phyloP scores from a whole-genome alignment of 2,797 vertebrate species.

The Hoplostethus atlanticus region DNA sequence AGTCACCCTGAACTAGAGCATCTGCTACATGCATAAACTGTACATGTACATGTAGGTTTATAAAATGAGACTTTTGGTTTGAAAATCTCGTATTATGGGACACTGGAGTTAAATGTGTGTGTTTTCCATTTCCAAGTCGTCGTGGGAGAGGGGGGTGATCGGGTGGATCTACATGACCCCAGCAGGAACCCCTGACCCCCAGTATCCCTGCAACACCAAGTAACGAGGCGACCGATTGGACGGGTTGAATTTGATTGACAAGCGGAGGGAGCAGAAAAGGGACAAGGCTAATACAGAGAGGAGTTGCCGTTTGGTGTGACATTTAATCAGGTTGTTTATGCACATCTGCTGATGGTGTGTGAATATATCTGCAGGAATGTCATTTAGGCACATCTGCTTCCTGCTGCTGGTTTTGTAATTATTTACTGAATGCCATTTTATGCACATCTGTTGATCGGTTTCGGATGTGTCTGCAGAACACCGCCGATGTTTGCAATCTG shows the following conservation, averaged over 20 bases:
- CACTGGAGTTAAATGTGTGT: no score
- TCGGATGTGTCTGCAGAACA: not conserved
- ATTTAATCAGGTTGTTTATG: constrained; percentile 6
- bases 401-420: constrained; percentile 7
- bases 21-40: no score
- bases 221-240: no score
- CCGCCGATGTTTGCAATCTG: not conserved
- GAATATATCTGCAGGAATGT: not conserved
- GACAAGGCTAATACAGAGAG: not conserved
- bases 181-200: not conserved
- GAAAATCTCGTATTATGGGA: no score
- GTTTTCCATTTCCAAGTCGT: no score
- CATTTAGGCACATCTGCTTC: constrained; percentile 13
- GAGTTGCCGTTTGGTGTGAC: not conserved
- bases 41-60: no score
- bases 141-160: no score
- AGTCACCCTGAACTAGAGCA: no score
- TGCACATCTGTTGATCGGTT: constrained; percentile 15
- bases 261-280: not conserved
- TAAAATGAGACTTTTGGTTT: no score
- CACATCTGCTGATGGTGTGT: constrained; percentile 10
- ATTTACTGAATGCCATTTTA: not conserved
- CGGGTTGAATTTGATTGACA: no score
- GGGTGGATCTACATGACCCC: no score
- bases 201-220: not conserved